Percentiles rank a stretch among this genome's conserved stretches.
These are phyloP conservation scores for Cephonodes hylas DNA, from an alignment of 2,888 invertebrate species.

Conservation along the genomic window DNA sequence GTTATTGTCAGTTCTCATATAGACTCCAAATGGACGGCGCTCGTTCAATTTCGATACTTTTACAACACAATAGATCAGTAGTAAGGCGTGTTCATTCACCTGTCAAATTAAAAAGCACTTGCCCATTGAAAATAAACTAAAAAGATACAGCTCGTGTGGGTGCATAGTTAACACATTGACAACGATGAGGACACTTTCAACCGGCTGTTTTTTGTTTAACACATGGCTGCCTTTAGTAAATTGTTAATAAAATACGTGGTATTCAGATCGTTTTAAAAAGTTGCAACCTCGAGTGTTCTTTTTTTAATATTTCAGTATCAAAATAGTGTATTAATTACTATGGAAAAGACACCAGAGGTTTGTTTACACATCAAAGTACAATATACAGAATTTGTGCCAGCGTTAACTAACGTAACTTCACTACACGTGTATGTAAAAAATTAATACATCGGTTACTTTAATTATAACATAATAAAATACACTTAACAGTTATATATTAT, in stretches of 20 bases:
- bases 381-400: no score
- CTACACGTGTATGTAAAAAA: no score
- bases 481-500: no score
- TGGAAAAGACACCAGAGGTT: no score
- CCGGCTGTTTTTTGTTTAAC: background rate
- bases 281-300: background rate
- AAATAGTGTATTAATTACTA: no score
- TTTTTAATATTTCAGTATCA: no score
- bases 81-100: conserved; percentile 77
- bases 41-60: conserved; percentile 79
- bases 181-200: background rate
- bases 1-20: conserved; percentile 69
- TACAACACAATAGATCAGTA: conserved; percentile 72
- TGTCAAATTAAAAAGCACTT: conserved; percentile 79
- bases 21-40: conserved; percentile 70
- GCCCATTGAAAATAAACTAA: conserved; percentile 68
- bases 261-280: background rate
- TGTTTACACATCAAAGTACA: no score
- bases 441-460: no score
- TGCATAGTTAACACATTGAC: background rate
- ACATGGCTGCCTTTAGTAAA: background rate
- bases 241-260: background rate
- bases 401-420: no score
- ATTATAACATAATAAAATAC: no score
- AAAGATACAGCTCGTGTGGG: conserved; percentile 20